These are phyloP conservation scores for Tylochromis polylepis DNA, from an alignment of 2,113 vertebrate genomes.

Conservation along the genomic window DNA sequence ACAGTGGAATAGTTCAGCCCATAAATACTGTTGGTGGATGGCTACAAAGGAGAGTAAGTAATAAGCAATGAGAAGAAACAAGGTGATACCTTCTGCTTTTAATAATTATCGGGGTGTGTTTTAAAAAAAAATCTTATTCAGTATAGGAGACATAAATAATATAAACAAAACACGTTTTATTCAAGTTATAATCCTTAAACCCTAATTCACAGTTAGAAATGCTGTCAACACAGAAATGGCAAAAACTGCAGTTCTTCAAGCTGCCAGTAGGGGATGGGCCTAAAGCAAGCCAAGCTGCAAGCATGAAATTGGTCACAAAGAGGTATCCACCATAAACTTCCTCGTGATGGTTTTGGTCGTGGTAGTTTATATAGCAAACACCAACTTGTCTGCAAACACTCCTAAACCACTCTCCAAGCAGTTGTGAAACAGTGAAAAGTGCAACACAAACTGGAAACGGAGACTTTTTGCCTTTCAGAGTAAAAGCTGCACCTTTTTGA, in stretches of 20 bases:
- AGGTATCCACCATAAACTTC: background rate
- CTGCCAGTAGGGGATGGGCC: background rate
- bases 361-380: background rate
- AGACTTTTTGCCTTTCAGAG: background rate
- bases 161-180: background rate
- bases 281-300: too few species aligned
- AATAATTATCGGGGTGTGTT: background rate
- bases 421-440: background rate
- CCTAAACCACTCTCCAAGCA: background rate
- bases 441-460: background rate
- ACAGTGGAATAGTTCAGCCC: background rate
- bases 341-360: background rate
- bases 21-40: background rate
- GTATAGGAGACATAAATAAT: too few species aligned
- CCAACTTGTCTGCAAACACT: background rate
- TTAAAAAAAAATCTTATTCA: too few species aligned
- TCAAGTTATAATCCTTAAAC: background rate
- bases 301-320: background rate
- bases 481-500: background rate
- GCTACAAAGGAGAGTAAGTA: background rate
- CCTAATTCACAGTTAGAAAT: background rate
- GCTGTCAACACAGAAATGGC: background rate
- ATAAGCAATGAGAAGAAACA: background rate
- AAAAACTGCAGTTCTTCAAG: background rate
- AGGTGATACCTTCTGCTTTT: background rate